A percentile compares a stretch with the other conserved stretches of the same genome.
Evolutionary conservation across 2,888 invertebrate species (phyloP).

Genomic region (Auanema sp.): DNA sequence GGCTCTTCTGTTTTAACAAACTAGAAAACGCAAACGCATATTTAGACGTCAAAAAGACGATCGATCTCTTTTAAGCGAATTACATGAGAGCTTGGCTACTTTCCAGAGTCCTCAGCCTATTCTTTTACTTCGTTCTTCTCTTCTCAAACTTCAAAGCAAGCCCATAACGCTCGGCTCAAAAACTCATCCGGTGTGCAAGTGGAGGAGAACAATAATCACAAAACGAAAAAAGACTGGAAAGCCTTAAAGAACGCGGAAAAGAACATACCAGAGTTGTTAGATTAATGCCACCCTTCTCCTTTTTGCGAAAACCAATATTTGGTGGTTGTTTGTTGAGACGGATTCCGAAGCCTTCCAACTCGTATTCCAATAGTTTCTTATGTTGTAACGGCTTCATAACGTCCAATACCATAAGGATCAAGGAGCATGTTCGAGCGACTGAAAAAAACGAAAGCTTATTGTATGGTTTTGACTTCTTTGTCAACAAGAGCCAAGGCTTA

Average conservation of each 20-base stretch:
- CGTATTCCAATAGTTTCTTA: slow-evolving; percentile 86
- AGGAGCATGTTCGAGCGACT: slow-evolving; percentile 94
- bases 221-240: too few relatives aligned
- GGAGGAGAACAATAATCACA: too few relatives aligned
- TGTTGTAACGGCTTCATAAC: slow-evolving; percentile 95
- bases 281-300: slow-evolving; percentile 98
- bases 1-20: too few relatives aligned
- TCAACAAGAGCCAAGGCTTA: background rate
- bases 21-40: too few relatives aligned
- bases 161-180: too few relatives aligned
- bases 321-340: slow-evolving; percentile 92
- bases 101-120: too few relatives aligned
- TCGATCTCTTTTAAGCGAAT: too few relatives aligned
- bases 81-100: too few relatives aligned
- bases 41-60: too few relatives aligned
- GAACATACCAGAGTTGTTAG: slow-evolving; percentile 81
- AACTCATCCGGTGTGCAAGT: too few relatives aligned
- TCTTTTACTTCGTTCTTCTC: too few relatives aligned
- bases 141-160: too few relatives aligned
- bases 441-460: slow-evolving; percentile 30
- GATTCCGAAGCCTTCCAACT: slow-evolving; percentile 97
- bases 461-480: background rate
- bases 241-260: background rate
- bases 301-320: slow-evolving; percentile 90
- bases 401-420: slow-evolving; percentile 93